A percentile compares a stretch with the other conserved stretches of the same genome.
Evolutionary conservation across 2,113 vertebrate genomes (phyloP).

Genomic region (Urocolius indicus): DNA sequence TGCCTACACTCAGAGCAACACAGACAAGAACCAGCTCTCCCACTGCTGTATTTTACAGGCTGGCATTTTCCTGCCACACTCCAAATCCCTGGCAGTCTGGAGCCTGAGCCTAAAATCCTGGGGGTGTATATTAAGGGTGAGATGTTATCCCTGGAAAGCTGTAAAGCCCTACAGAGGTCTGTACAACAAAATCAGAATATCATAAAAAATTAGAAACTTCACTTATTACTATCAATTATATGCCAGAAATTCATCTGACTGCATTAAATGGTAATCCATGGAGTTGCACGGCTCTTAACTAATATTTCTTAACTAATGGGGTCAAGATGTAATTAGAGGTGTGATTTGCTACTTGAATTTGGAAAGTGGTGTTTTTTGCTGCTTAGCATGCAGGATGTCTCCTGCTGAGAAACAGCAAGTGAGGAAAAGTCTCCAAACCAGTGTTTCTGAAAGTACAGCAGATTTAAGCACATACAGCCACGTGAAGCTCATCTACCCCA

Average conservation of each 20-base stretch:
- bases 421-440: neutral
- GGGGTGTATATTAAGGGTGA: neutral
- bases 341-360: neutral
- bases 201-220: neutral
- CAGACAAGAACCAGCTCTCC: neutral
- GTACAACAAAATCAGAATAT: neutral
- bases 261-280: neutral
- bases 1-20: neutral
- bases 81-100: neutral
- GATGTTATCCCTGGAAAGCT: neutral
- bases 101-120: neutral
- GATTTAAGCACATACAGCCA: neutral
- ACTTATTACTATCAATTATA: neutral
- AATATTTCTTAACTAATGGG: neutral
- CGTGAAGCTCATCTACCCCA: neutral
- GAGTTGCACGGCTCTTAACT: neutral
- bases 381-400: neutral
- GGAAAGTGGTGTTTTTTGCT: neutral
- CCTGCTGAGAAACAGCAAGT: neutral
- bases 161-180: neutral
- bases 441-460: neutral
- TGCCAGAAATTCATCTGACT: neutral
- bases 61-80: neutral
- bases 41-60: rapidly evolving
- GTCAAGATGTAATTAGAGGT: neutral